A percentile compares a stretch with the other conserved stretches of the same genome.
These are phyloP conservation scores for Sphaerophoria rueppellii DNA, from an alignment of 2,888 invertebrate genomes.

Conservation along the genomic window DNA sequence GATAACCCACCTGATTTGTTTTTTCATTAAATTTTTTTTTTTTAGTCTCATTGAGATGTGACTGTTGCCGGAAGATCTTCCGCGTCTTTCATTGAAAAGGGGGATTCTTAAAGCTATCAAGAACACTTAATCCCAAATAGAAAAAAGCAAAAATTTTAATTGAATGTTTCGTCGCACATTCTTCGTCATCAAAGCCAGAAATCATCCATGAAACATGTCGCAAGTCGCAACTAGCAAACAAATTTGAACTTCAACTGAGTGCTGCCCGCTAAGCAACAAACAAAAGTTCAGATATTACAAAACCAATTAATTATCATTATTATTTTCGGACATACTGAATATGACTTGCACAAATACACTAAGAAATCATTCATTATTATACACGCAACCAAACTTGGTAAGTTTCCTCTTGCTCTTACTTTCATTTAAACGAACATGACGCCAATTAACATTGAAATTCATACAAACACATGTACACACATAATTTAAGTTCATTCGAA, in stretches of 20 bases:
- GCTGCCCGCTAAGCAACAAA: neutral
- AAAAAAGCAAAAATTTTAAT: too few species aligned
- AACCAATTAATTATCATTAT: neutral
- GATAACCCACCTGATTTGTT: neutral
- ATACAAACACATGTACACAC: neutral
- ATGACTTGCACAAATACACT: neutral
- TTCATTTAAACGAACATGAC: conserved; percentile 31
- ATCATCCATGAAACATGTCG: too few species aligned
- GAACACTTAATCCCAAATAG: too few species aligned
- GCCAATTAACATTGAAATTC: conserved; percentile 12
- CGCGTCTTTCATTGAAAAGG: too few species aligned
- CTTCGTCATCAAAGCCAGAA: too few species aligned
- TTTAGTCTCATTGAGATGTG: neutral
- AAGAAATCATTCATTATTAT: conserved; percentile 2
- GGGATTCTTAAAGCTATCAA: too few species aligned
- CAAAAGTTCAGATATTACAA: neutral
- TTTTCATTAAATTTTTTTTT: neutral
- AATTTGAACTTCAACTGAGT: neutral
- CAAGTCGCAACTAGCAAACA: neutral
- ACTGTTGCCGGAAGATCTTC: too few species aligned
- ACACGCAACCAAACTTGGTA: conserved; percentile 63
- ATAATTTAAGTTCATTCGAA: conserved; percentile 30
- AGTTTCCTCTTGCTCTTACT: conserved; percentile 46
- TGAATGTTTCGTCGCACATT: too few species aligned
- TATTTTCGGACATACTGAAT: conserved; percentile 6